Percentiles rank a stretch among this genome's conserved stretches.
Conservation (phyloP, 2,797 vertebrate species). For the Molossus alvarezi region DNA sequence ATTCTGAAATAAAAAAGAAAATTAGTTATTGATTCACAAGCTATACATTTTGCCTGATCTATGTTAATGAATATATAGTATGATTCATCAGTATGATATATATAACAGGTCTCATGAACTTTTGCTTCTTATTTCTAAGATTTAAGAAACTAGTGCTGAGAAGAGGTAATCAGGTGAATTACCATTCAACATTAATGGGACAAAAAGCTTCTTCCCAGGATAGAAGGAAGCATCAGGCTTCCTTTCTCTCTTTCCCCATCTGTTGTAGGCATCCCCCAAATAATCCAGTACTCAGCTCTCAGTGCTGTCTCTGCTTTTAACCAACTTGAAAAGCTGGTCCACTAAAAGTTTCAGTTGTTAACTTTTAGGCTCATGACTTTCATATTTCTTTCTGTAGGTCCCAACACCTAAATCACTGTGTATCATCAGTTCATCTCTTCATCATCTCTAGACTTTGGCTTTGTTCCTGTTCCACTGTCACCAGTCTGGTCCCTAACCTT, state of each 20-base stretch:
- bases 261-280: neutral
- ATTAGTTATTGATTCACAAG: constrained; percentile 1
- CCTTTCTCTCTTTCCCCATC: neutral
- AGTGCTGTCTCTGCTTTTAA: neutral
- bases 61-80: neutral
- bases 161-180: neutral
- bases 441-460: neutral
- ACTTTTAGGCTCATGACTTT: neutral
- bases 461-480: neutral
- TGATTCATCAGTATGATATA: neutral
- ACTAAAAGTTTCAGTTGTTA: neutral
- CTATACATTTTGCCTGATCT: neutral
- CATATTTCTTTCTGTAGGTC: neutral
- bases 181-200: neutral
- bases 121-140: constrained; percentile 1
- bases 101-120: neutral
- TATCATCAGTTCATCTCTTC: neutral
- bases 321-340: neutral
- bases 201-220: neutral
- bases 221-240: neutral
- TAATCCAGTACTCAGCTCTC: too few relatives aligned
- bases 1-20: constrained; percentile 69
- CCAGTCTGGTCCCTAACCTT: neutral
- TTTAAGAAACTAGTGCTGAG: neutral
- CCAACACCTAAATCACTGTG: neutral